phyloP scores from a whole-genome alignment of 2,888 invertebrate genomes.

The Branchellion lobata region DNA sequence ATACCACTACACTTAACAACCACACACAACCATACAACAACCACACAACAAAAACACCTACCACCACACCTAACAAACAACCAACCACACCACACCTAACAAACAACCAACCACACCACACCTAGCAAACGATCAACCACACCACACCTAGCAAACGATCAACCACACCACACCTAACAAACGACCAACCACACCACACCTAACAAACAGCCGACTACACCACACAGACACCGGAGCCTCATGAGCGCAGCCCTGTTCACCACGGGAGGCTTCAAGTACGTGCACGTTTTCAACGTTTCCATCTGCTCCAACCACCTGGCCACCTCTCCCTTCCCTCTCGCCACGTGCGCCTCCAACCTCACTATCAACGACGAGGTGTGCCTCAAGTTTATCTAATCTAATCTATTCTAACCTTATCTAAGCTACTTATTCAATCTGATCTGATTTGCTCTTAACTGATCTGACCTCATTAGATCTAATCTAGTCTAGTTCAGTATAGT shows the following conservation, averaged over 20 bases:
- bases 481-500: no score
- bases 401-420: no score
- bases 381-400: neutral
- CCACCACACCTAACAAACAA: neutral
- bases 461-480: no score
- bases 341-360: slow-evolving; percentile 47
- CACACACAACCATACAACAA: no score
- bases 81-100: neutral
- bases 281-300: slow-evolving; percentile 65
- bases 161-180: neutral
- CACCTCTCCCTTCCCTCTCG: slow-evolving; percentile 6
- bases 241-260: slow-evolving; percentile 58
- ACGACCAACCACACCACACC: neutral
- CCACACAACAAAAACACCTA: no score
- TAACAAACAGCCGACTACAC: neutral
- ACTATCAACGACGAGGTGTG: slow-evolving; percentile 35
- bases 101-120: no score
- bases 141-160: no score
- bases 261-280: slow-evolving; percentile 66
- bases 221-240: slow-evolving; percentile 15
- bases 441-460: no score
- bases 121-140: no score
- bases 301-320: slow-evolving; percentile 62
- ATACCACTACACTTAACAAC: no score
- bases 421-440: no score